Conservation (phyloP, 64 coral and sea anemone species). For the Porites lutea region DNA sequence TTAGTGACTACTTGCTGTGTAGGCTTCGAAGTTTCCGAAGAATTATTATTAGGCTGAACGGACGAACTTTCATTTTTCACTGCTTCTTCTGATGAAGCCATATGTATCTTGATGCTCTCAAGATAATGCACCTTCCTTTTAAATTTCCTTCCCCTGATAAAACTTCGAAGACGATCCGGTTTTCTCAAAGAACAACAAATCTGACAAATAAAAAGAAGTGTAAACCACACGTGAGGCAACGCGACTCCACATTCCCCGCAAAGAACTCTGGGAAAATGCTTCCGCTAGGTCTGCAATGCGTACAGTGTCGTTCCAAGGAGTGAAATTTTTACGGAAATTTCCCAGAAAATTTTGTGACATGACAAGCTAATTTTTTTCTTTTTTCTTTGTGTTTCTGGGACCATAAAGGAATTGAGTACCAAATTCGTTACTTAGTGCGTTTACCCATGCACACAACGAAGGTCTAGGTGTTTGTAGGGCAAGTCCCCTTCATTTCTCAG, state of each 20-base stretch:
- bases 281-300: neutral
- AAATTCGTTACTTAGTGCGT: too few species aligned
- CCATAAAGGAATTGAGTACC: too few species aligned
- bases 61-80: constrained; percentile 38
- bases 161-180: neutral
- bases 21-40: constrained; percentile 34
- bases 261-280: neutral
- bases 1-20: neutral
- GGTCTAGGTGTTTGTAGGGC: too few species aligned
- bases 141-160: neutral
- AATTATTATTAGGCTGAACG: constrained; percentile 6
- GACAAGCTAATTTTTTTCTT: too few species aligned
- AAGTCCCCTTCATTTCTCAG: too few species aligned
- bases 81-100: constrained; percentile 41
- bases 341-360: too few species aligned
- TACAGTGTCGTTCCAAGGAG: neutral
- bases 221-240: constrained; percentile 17
- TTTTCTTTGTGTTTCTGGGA: too few species aligned
- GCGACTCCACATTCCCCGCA: neutral
- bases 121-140: neutral
- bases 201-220: neutral
- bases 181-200: neutral
- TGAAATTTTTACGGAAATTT: too few species aligned
- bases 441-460: too few species aligned
- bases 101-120: constrained; percentile 14